A percentile compares a stretch with the other conserved stretches of the same genome.
These are phyloP conservation scores for Podargus strigoides DNA, from an alignment of 2,797 vertebrate genomes.

Conservation along the genomic window DNA sequence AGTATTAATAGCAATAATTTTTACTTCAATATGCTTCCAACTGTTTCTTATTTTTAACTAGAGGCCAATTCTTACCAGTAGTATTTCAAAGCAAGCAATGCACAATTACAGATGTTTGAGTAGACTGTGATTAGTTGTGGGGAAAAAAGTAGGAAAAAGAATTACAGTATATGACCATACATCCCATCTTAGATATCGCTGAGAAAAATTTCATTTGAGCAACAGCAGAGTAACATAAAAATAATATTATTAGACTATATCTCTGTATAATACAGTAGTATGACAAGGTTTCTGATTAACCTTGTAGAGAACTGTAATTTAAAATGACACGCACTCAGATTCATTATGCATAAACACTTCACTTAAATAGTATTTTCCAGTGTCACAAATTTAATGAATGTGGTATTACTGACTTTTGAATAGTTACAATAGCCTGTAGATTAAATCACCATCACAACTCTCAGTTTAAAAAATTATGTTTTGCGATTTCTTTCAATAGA, in stretches of 20 bases:
- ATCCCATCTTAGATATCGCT: background rate
- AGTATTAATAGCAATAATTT: too few relatives aligned
- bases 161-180: too few relatives aligned
- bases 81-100: too few relatives aligned
- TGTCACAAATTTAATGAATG: background rate
- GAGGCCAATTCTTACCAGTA: too few relatives aligned
- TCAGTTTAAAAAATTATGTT: background rate
- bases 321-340: background rate
- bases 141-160: too few relatives aligned
- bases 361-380: background rate
- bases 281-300: background rate
- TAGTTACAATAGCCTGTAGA: background rate
- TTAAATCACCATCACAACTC: background rate
- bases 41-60: too few relatives aligned
- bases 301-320: background rate
- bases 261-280: background rate
- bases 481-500: background rate
- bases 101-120: too few relatives aligned
- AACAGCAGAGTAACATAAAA: background rate
- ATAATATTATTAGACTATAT: background rate
- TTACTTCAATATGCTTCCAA: too few relatives aligned
- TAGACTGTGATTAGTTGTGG: too few relatives aligned
- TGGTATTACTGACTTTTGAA: background rate
- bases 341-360: background rate
- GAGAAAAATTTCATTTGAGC: background rate